Conservation (phyloP, 1,140 invertebrate species). For the Spodoptera litura region DNA sequence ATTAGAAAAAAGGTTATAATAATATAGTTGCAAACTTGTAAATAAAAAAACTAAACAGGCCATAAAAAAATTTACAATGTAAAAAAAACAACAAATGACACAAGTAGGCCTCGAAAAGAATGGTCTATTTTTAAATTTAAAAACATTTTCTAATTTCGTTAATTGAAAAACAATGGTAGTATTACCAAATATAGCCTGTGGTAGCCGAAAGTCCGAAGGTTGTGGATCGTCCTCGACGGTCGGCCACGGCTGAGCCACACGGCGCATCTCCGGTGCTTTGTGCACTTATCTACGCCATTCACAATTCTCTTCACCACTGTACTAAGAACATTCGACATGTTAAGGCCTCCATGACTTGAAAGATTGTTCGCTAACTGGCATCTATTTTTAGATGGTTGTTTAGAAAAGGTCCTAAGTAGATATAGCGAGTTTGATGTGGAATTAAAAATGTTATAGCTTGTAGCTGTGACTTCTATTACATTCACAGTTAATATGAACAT, state of each 20-base stretch:
- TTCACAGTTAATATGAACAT: no score
- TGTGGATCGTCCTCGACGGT: conserved; percentile 58
- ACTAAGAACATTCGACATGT: conserved; percentile 54
- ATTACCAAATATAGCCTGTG: conserved; percentile 47
- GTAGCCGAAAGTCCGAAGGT: conserved; percentile 61
- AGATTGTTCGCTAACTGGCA: conserved; percentile 1
- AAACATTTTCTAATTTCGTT: background rate
- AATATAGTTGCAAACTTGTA: no score
- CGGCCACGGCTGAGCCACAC: conserved; percentile 56
- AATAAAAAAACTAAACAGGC: no score
- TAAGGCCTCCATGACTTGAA: conserved; percentile 32
- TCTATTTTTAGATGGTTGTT: background rate
- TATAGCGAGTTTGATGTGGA: no score
- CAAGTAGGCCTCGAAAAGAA: no score
- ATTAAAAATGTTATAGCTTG: no score
- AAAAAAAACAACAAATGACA: no score
- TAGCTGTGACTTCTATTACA: no score
- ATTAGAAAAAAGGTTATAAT: no score
- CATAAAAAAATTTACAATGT: no score
- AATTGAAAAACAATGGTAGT: conserved; percentile 23
- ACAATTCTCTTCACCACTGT: conserved; percentile 74
- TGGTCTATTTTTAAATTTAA: background rate
- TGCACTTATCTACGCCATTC: conserved; percentile 80
- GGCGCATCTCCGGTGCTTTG: conserved; percentile 80
- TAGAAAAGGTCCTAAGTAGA: background rate